Evolutionary conservation across 35 echinoderm and acorn worm genomes (phyloP), one percentile per base, ranked within the genome.

Genomic region (Strongylocentrotus purpuratus): DNA sequence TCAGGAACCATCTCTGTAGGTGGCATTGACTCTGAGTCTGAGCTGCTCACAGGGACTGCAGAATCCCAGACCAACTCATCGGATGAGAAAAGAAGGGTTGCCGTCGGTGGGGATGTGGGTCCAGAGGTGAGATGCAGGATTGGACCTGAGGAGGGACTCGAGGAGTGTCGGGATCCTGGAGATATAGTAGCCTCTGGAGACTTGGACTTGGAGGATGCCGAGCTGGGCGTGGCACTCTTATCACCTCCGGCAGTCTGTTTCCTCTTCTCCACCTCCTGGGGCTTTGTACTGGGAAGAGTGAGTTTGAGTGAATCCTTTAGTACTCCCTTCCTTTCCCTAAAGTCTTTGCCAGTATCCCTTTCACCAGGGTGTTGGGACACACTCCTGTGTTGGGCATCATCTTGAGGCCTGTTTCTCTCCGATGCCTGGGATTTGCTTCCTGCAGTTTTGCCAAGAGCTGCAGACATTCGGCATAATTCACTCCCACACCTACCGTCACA

Each of bases 21-120:
- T 11, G 48, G 9, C 17, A 52, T 22, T 0, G 91, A 93, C 41
- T 95, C 96, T 0, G 88, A 97, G 18, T 95, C 91, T 46, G 91
- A 93, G n/a, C 91, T 93, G 48, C 91, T 93, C 47, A 32, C 33
- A 2, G 17, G 91, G 91, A 50, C 48, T 4, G 91, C 45, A 22
- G n/a, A 58, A 47, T 93, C 91, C 91, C 91, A 93, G 46, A 93
- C 46, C 48, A 46, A 48, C 33, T 93, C 91, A 46, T 93, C 91
- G 13, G 91, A 93, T 33, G 94, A 86, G 87, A 97, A 97, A 28
- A 97, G 94, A 33, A 97, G 90, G 0, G 96, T 97, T 8, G 96
- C 96, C 5, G 96, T 97, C 0, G 96, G 96, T 33, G 96, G 96
- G 33, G 96, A 97, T 50, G 94, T 94, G 55, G 94, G 90, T 3